These are phyloP conservation scores for Paradoxurus hermaphroditus DNA, from an alignment of 2,113 vertebrate species.

Conservation along the genomic window DNA sequence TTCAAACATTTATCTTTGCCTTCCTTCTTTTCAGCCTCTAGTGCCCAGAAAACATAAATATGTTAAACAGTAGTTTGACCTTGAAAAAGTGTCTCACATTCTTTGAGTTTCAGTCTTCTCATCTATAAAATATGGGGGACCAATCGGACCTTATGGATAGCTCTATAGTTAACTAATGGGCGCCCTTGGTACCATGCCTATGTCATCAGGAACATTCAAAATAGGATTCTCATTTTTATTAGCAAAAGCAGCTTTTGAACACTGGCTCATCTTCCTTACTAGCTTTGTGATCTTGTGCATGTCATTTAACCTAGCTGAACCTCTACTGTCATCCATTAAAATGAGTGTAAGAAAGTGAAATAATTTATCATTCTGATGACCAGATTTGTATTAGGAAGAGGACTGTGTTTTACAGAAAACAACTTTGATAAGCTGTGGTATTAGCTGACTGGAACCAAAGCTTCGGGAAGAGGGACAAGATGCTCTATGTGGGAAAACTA, in stretches of 20 bases:
- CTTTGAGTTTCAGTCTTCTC: not conserved
- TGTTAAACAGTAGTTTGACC: not conserved
- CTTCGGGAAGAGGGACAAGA: not conserved
- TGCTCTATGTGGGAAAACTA: not conserved
- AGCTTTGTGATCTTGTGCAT: not conserved
- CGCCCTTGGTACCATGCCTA: rapidly evolving
- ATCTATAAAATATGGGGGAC: not conserved
- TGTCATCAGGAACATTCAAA: not conserved
- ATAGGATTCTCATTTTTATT: not conserved
- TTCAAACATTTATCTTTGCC: not conserved
- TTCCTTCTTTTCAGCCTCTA: not conserved
- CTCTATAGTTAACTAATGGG: not conserved
- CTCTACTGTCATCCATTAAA: not conserved
- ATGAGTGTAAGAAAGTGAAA: not conserved
- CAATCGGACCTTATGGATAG: not conserved
- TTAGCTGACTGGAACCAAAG: not conserved
- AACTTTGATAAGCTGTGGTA: not conserved
- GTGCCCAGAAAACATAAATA: not conserved
- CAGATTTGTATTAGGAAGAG: not conserved
- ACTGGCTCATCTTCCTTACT: not conserved
- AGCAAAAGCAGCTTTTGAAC: not conserved
- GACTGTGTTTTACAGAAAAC: not conserved
- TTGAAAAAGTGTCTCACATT: not conserved
- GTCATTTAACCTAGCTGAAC: not conserved
- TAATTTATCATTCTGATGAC: not conserved